phyloP scores from a whole-genome alignment of 2,797 vertebrate species.

The Syngnathus acus region DNA sequence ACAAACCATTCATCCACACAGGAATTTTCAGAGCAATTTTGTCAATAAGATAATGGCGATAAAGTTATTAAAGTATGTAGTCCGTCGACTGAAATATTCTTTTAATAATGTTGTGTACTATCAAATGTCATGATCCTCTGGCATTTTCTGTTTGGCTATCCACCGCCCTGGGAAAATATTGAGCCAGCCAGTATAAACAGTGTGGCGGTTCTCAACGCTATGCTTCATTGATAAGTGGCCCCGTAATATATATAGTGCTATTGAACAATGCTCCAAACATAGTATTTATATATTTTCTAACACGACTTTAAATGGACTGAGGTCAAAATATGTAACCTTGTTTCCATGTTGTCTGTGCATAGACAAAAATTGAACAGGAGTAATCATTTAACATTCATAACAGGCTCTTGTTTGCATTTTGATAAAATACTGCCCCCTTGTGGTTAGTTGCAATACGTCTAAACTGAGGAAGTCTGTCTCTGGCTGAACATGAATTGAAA shows the following conservation, averaged over 20 bases:
- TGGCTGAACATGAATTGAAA: not conserved
- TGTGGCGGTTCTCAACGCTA: constrained; percentile 21
- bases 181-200: constrained; percentile 49
- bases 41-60: constrained; percentile 11
- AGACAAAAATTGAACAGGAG: no score
- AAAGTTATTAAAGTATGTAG: not conserved
- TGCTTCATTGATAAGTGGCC: constrained; percentile 32
- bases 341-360: not conserved
- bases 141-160: constrained; percentile 27
- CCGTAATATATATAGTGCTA: constrained; percentile 7
- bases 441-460: constrained; percentile 27
- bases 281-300: constrained; percentile 24
- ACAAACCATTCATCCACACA: not conserved
- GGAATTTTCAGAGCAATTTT: not conserved
- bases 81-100: not conserved
- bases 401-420: not conserved
- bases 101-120: not conserved
- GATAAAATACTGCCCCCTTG: constrained; percentile 55
- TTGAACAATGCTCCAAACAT: not conserved
- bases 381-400: no score
- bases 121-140: constrained; percentile 19
- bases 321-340: not conserved
- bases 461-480: not conserved
- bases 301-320: not conserved
- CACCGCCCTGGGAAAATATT: constrained; percentile 54